Evolutionary conservation across 2,797 vertebrate genomes (phyloP).

Genomic region (Paratrypauchen microcephalus): DNA sequence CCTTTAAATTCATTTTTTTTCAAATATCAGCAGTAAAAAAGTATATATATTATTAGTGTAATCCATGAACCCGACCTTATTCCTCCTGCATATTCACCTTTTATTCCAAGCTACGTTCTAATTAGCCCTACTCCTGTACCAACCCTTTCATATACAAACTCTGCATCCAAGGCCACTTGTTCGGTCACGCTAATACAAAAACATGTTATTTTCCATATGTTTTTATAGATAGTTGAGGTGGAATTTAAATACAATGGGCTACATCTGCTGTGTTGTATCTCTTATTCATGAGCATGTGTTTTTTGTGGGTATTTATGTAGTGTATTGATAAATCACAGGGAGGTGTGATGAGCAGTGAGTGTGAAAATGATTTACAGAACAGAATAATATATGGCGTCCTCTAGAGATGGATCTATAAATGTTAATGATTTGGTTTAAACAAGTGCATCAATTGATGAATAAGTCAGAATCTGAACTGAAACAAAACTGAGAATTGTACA

Average conservation of each 20-base stretch:
- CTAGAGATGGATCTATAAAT: constrained; percentile 2
- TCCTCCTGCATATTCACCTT: background rate
- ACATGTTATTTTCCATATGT: background rate
- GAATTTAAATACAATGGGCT: background rate
- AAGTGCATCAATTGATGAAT: background rate
- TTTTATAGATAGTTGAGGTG: background rate
- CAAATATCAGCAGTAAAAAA: background rate
- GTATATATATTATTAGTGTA: background rate
- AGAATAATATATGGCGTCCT: background rate
- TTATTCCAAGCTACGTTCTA: constrained; percentile 1
- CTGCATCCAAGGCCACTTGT: background rate
- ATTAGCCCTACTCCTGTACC: too few relatives aligned
- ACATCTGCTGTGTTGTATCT: constrained; percentile 6
- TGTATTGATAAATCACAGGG: background rate
- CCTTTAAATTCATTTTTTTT: background rate
- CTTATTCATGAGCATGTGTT: constrained; percentile 9
- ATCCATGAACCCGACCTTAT: background rate
- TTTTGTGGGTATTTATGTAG: constrained; percentile 5
- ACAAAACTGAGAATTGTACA: too few relatives aligned
- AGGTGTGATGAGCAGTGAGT: background rate
- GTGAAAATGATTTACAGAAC: constrained; percentile 8
- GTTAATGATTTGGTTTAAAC: background rate
- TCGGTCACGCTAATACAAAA: background rate
- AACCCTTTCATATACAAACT: background rate
- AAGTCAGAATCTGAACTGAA: background rate